phyloP scores from a whole-genome alignment of 1,140 invertebrate genomes.

The Drosophila watanabei region DNA sequence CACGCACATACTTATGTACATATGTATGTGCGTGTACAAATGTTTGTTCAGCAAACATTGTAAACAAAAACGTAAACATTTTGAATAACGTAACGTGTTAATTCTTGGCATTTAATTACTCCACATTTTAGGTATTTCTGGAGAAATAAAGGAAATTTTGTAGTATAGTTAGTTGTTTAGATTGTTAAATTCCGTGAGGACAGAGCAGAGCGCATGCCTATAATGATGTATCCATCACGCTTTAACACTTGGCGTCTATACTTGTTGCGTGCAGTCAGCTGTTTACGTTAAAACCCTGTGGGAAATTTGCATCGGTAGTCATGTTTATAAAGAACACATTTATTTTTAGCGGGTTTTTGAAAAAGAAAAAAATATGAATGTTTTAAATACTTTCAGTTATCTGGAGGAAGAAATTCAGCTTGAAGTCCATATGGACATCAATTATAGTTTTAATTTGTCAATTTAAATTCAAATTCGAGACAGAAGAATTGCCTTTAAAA shows the following conservation, averaged over 20 bases:
- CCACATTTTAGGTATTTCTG: not conserved
- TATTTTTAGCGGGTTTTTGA: not conserved
- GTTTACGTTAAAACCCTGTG: slow-evolving; percentile 47
- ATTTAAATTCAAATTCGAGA: too few relatives aligned
- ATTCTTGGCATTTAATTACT: too few relatives aligned
- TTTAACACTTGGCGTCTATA: slow-evolving; percentile 21
- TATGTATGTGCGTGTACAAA: not conserved
- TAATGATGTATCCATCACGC: slow-evolving; percentile 38
- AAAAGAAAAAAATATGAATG: too few relatives aligned
- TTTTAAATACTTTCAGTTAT: not conserved
- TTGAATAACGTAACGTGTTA: not conserved
- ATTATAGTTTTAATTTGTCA: not conserved
- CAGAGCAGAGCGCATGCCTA: slow-evolving; percentile 11
- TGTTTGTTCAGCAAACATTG: slow-evolving; percentile 1
- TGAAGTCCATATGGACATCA: not conserved
- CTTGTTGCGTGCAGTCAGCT: slow-evolving; percentile 65
- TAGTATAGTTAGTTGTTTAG: slow-evolving; percentile 32
- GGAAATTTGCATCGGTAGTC: too few relatives aligned
- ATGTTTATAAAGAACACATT: not conserved
- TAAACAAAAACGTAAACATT: not conserved
- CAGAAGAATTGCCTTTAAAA: too few relatives aligned
- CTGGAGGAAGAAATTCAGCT: not conserved
- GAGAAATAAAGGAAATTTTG: not conserved
- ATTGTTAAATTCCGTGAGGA: slow-evolving; percentile 27
- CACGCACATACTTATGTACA: not conserved